Conservation (phyloP, 2,888 invertebrate species). For the Tyria jacobaeae region DNA sequence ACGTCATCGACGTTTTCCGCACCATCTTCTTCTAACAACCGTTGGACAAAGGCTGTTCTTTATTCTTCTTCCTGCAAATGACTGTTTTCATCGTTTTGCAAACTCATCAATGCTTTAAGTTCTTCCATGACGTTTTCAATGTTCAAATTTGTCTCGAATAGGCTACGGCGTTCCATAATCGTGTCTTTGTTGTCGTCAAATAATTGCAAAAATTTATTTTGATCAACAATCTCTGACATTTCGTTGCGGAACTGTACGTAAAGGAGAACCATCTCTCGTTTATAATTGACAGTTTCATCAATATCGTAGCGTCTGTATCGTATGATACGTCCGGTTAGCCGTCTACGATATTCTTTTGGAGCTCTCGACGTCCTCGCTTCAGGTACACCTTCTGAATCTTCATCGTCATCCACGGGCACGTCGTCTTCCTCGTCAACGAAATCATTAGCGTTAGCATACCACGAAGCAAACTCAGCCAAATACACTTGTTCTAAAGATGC, state of each 20-base stretch:
- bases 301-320: slow-evolving; percentile 65
- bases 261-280: slow-evolving; percentile 60
- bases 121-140: slow-evolving; percentile 54
- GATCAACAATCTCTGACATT: slow-evolving; percentile 48
- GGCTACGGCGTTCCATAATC: slow-evolving; percentile 45
- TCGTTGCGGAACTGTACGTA: slow-evolving; percentile 61
- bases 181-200: slow-evolving; percentile 43
- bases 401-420: slow-evolving; percentile 52
- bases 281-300: slow-evolving; percentile 56
- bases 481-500: slow-evolving; percentile 39
- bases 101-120: slow-evolving; percentile 54
- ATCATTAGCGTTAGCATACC: slow-evolving; percentile 38
- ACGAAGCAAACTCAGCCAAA: slow-evolving; percentile 53
- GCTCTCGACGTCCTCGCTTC: slow-evolving; percentile 44
- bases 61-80: slow-evolving; percentile 36
- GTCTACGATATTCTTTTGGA: slow-evolving; percentile 45
- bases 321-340: slow-evolving; percentile 49
- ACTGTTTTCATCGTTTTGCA: slow-evolving; percentile 44
- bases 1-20: not conserved
- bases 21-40: not conserved
- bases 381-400: slow-evolving; percentile 47
- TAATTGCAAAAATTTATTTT: slow-evolving; percentile 46
- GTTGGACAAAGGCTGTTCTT: not conserved
- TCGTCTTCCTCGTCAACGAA: slow-evolving; percentile 57
- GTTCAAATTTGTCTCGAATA: slow-evolving; percentile 39